phyloP scores from a whole-genome alignment of 2,888 invertebrate genomes.

The Rosalia funebris region DNA sequence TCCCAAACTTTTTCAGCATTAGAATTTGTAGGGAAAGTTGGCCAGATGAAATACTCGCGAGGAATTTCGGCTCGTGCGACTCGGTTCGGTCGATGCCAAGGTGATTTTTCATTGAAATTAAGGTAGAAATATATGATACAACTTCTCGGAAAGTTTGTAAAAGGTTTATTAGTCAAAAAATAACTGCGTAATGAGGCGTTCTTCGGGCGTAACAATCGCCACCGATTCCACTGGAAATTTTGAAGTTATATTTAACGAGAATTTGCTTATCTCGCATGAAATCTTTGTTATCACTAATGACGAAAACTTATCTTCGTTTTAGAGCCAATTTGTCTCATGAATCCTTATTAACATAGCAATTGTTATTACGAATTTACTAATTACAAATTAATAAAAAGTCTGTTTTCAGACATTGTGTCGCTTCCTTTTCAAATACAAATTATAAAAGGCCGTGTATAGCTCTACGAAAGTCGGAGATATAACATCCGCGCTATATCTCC shows the following conservation, averaged over 20 bases:
- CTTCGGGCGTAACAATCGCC: not conserved
- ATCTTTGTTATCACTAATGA: too few species aligned
- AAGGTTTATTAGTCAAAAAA: constrained; percentile 24
- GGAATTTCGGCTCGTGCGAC: constrained; percentile 48
- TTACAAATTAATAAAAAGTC: too few species aligned
- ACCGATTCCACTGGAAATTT: not conserved
- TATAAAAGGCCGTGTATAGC: too few species aligned
- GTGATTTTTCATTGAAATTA: constrained; percentile 33
- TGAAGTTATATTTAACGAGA: not conserved
- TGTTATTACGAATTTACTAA: too few species aligned
- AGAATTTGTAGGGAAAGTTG: constrained; percentile 63
- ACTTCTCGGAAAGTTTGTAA: constrained; percentile 23
- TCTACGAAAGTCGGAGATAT: too few species aligned
- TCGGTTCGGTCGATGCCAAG: constrained; percentile 34
- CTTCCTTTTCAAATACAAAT: too few species aligned
- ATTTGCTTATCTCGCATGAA: not conserved
- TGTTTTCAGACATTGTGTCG: too few species aligned
- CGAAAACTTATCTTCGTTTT: too few species aligned
- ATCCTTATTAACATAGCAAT: too few species aligned
- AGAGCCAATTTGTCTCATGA: too few species aligned
- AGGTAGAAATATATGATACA: constrained; percentile 33
- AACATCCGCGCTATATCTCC: too few species aligned
- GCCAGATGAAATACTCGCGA: constrained; percentile 56
- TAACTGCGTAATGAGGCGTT: not conserved
- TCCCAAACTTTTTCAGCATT: constrained; percentile 64